Evolutionary conservation across 2,797 vertebrate species (phyloP).

Genomic region (Chelon auratus): DNA sequence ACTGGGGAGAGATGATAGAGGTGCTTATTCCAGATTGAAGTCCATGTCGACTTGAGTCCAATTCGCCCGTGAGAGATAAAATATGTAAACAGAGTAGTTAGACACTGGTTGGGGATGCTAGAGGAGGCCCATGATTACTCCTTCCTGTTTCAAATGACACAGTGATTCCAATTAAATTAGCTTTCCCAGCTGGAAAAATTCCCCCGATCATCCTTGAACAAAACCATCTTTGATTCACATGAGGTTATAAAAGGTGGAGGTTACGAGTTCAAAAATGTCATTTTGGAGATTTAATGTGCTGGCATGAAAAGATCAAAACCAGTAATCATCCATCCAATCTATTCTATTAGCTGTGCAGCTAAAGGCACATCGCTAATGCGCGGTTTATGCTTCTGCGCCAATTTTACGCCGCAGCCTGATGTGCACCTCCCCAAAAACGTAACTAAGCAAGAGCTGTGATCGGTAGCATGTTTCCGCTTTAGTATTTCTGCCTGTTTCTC

Average conservation of each 20-base stretch:
- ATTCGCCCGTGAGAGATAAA: conserved; percentile 60
- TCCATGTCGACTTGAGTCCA: conserved; percentile 45
- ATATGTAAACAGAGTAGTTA: conserved; percentile 67
- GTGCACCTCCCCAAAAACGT: too few species aligned
- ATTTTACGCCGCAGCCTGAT: too few species aligned
- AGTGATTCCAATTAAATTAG: conserved; percentile 54
- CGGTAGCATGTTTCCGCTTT: too few species aligned
- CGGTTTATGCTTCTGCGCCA: neutral
- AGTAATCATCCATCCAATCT: neutral
- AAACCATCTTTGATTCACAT: conserved; percentile 28
- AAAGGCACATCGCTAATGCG: neutral
- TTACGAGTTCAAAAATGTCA: neutral
- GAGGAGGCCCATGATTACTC: conserved; percentile 52
- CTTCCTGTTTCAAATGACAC: conserved; percentile 34
- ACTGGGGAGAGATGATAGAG: conserved; percentile 66
- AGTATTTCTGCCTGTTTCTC: too few species aligned
- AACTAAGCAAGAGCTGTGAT: too few species aligned
- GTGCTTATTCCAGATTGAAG: conserved; percentile 67
- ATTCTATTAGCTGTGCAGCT: neutral
- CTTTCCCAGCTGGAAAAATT: conserved; percentile 27
- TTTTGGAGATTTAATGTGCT: neutral
- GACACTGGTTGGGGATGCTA: conserved; percentile 23
- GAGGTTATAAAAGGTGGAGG: conserved; percentile 22
- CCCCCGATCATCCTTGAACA: conserved; percentile 23
- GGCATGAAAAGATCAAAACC: neutral